phyloP scores from a whole-genome alignment of 2,797 vertebrate genomes.

The Carduelis carduelis region DNA sequence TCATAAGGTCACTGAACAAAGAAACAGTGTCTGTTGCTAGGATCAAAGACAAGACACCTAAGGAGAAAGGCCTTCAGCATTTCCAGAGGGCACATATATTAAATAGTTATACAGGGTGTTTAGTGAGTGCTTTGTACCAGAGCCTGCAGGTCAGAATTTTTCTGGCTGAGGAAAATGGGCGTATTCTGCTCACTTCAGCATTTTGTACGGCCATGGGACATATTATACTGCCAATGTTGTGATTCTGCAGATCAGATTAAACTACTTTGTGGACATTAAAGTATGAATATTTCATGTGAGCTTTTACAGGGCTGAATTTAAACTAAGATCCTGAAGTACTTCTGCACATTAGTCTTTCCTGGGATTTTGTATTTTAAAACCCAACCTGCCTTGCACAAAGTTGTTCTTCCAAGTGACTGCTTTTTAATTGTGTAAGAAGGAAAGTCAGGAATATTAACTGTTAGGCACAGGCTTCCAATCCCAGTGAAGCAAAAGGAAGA shows the following conservation, averaged over 20 bases:
- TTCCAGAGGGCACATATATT: conserved; percentile 7
- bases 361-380: conserved; percentile 48
- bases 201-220: conserved; percentile 21
- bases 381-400: neutral
- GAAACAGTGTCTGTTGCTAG: neutral
- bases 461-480: neutral
- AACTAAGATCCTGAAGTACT: conserved; percentile 48
- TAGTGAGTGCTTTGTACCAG: conserved; percentile 7
- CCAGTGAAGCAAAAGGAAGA: neutral
- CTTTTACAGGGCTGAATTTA: conserved; percentile 65
- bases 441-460: conserved; percentile 12
- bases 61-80: conserved; percentile 12
- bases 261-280: conserved; percentile 72
- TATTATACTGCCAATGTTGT: conserved; percentile 43
- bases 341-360: conserved; percentile 20
- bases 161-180: conserved; percentile 18
- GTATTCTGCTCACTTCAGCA: conserved; percentile 59
- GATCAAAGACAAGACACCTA: conserved; percentile 2
- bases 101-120: neutral
- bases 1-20: conserved; percentile 35
- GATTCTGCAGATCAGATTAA: conserved; percentile 71
- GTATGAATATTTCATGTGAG: conserved; percentile 75
- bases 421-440: conserved; percentile 2
- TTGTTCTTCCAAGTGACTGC: neutral
- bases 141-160: conserved; percentile 1